Conservation (phyloP, 2,888 invertebrate species). For the Xylota sylvarum region DNA sequence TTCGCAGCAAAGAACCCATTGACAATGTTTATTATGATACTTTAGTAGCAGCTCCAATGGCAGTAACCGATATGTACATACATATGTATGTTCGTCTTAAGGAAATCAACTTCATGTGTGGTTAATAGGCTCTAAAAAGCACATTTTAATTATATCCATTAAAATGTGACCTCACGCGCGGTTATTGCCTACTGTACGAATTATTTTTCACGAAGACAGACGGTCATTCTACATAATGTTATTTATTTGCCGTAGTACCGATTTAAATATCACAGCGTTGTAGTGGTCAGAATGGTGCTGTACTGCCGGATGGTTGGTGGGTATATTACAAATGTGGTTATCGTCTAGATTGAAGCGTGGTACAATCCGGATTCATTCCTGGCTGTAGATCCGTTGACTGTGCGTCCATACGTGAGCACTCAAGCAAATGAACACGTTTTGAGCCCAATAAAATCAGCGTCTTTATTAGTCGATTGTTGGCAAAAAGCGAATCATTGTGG, state of each 20-base stretch:
- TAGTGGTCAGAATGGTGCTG: constrained; percentile 3
- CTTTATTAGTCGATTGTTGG: constrained; percentile 37
- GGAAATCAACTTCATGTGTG: constrained; percentile 24
- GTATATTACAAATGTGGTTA: constrained; percentile 7
- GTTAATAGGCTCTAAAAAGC: not conserved
- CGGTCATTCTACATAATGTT: not conserved
- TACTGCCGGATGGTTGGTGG: not conserved
- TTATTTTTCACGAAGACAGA: constrained; percentile 6
- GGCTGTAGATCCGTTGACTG: not conserved
- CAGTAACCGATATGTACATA: constrained; percentile 3
- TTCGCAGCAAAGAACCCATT: not conserved
- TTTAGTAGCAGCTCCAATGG: not conserved
- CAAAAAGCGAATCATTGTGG: not conserved
- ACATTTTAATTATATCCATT: constrained; percentile 35
- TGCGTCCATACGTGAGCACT: constrained; percentile 8
- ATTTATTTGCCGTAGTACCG: constrained; percentile 10
- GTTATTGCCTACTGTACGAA: constrained; percentile 16
- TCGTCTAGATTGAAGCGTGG: constrained; percentile 17
- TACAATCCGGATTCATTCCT: constrained; percentile 7
- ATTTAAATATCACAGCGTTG: not conserved
- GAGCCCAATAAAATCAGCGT: constrained; percentile 37
- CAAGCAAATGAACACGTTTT: constrained; percentile 20
- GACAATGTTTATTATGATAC: not conserved
- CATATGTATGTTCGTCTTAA: not conserved
- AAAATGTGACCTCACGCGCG: constrained; percentile 34